phyloP scores from a whole-genome alignment of 1,140 invertebrate species.

The Hermatobates lingyangjiaoensis region DNA sequence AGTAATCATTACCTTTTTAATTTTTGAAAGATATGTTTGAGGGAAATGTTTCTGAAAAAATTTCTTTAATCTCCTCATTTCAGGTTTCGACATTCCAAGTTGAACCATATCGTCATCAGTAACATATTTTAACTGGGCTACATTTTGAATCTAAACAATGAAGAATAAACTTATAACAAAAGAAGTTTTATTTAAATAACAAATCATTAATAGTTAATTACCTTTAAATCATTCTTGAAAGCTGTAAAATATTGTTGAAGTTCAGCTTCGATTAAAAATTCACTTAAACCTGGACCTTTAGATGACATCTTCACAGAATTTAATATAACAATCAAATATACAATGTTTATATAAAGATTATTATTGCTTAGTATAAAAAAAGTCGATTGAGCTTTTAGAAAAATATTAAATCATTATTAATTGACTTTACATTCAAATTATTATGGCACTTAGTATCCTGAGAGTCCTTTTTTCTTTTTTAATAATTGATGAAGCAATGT shows the following conservation, averaged over 20 bases:
- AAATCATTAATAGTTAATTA: slow-evolving; percentile 11
- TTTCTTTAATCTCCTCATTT: slow-evolving; percentile 81
- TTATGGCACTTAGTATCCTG: too few species aligned
- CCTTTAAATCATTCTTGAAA: slow-evolving; percentile 39
- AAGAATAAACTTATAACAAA: too few species aligned
- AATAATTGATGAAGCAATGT: too few species aligned
- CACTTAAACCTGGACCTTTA: slow-evolving; percentile 54
- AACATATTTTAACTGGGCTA: slow-evolving; percentile 93
- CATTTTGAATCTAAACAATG: slow-evolving; percentile 49
- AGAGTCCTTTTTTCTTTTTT: too few species aligned
- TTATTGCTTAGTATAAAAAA: too few species aligned
- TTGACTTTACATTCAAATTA: too few species aligned
- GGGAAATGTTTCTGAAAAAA: slow-evolving; percentile 85
- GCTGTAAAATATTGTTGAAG: slow-evolving; percentile 70
- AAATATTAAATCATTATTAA: too few species aligned
- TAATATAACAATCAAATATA: too few species aligned
- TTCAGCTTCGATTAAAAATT: slow-evolving; percentile 78
- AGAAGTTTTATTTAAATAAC: too few species aligned
- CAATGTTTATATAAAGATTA: too few species aligned
- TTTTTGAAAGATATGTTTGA: slow-evolving; percentile 77
- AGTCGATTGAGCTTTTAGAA: too few species aligned
- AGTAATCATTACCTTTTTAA: slow-evolving; percentile 50
- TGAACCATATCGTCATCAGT: slow-evolving; percentile 75
- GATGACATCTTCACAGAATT: slow-evolving; percentile 15
- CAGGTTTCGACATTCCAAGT: slow-evolving; percentile 88